A percentile compares a stretch with the other conserved stretches of the same genome.
These are phyloP conservation scores for Chondrilla cf. caribensis DNA, from an alignment of 37 sponge, comb jelly and placozoan species.

Conservation along the genomic window DNA sequence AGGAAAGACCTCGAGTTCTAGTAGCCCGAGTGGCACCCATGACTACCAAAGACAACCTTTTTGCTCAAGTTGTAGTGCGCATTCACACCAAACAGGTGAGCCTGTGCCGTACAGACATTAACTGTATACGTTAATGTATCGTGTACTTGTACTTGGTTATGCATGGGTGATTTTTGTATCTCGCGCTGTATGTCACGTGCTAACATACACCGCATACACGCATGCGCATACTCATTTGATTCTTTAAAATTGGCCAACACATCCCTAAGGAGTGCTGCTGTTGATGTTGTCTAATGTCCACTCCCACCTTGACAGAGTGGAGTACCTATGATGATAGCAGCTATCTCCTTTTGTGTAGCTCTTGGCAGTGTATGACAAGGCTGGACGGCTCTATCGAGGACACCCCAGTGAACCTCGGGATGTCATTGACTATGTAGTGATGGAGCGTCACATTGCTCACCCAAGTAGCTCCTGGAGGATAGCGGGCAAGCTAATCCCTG, in stretches of 20 bases:
- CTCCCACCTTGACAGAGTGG: too few species aligned
- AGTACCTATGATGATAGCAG: too few species aligned
- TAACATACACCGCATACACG: too few species aligned
- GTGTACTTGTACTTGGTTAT: too few species aligned
- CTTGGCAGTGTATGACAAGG: constrained; percentile 42
- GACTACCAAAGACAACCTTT: constrained; percentile 52
- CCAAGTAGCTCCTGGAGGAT: constrained; percentile 48
- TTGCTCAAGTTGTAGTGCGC: constrained; percentile 70
- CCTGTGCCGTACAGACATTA: too few species aligned
- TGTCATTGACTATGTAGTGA: constrained; percentile 68
- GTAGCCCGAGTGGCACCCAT: constrained; percentile 52
- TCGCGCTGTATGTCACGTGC: too few species aligned
- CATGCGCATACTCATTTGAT: too few species aligned
- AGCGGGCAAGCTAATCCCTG: constrained; percentile 47
- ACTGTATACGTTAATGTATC: neutral
- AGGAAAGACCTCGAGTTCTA: constrained; percentile 72
- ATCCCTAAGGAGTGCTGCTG: too few species aligned
- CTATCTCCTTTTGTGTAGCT: constrained; percentile 42
- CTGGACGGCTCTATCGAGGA: constrained; percentile 39
- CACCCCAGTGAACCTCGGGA: constrained; percentile 35
- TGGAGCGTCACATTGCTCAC: constrained; percentile 51
- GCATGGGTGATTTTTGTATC: too few species aligned
- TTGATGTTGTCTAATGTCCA: too few species aligned
- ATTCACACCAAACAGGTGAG: constrained; percentile 60
- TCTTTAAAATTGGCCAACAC: too few species aligned